Percentiles rank a stretch among this genome's conserved stretches.
phyloP scores from a whole-genome alignment of 1,140 invertebrate genomes.

The Hycleus phaleratus region DNA sequence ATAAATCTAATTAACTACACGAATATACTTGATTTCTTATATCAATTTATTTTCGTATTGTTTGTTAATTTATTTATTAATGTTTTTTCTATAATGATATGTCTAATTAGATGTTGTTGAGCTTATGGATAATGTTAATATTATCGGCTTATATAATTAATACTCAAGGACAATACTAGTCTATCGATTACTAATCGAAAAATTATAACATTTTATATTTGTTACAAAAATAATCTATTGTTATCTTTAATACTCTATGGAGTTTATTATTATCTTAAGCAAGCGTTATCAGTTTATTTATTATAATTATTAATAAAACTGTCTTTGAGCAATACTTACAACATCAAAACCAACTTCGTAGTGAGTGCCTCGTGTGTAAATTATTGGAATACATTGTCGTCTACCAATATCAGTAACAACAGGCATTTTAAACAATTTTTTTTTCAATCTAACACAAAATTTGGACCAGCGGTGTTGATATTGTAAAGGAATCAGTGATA shows the following conservation, averaged over 20 bases:
- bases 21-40: neutral
- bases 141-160: neutral
- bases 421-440: slow-evolving; percentile 22
- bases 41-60: neutral
- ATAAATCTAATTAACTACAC: neutral
- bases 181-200: too few relatives aligned
- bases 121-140: neutral
- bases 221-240: neutral
- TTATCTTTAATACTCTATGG: neutral
- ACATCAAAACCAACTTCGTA: slow-evolving; percentile 81
- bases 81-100: neutral
- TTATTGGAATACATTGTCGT: slow-evolving; percentile 62
- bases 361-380: slow-evolving; percentile 69
- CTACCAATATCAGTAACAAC: slow-evolving; percentile 42
- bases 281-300: too few relatives aligned
- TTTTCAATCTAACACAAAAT: too few relatives aligned
- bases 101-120: neutral
- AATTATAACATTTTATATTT: too few relatives aligned
- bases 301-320: neutral
- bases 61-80: neutral
- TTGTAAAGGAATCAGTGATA: too few relatives aligned
- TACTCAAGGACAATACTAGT: neutral
- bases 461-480: too few relatives aligned
- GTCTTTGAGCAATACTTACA: slow-evolving; percentile 48
- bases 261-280: neutral